Evolutionary conservation across 2,113 vertebrate species (phyloP).

Genomic region (Psilopsiagon aurifrons): DNA sequence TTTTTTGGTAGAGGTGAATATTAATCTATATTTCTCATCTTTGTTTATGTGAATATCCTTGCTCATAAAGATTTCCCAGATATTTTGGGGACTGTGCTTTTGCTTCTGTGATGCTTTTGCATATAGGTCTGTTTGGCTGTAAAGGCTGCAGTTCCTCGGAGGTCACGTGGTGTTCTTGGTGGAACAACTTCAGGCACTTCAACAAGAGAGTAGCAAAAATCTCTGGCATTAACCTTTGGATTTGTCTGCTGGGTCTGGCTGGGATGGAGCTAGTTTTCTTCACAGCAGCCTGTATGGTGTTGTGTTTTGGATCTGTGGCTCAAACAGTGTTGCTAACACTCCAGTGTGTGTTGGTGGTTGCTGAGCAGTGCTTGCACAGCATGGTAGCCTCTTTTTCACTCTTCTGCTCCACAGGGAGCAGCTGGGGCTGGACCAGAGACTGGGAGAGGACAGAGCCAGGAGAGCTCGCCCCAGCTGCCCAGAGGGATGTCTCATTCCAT

Average conservation of each 20-base stretch:
- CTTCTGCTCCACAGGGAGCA: accelerated
- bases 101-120: not conserved
- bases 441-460: not conserved
- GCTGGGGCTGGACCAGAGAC: not conserved
- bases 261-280: not conserved
- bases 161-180: not conserved
- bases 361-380: not conserved
- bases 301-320: not conserved
- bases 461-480: not conserved
- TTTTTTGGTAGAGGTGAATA: not conserved
- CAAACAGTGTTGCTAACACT: not conserved
- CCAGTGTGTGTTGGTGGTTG: not conserved
- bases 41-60: not conserved
- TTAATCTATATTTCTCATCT: not conserved
- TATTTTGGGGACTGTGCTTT: not conserved
- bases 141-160: not conserved
- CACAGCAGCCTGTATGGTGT: not conserved
- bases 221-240: not conserved
- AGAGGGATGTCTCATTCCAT: not conserved
- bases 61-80: not conserved
- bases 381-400: too few species aligned
- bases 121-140: not conserved
- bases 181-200: not conserved
- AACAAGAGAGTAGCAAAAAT: not conserved
- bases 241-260: not conserved